Conservation (phyloP, 1,140 invertebrate species). For the Neodiprion fabricii region DNA sequence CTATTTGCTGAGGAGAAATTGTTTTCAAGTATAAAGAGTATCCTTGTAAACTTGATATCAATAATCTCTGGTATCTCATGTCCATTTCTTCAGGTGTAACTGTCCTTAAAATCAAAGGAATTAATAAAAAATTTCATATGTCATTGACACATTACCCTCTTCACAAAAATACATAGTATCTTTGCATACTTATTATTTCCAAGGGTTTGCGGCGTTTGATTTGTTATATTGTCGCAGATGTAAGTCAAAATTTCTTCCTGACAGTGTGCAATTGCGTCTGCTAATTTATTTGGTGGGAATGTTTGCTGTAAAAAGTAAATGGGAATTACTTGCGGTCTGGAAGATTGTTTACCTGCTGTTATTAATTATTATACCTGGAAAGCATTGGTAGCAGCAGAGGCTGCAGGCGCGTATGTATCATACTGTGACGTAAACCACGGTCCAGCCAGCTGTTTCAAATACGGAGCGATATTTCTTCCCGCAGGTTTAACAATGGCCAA, state of each 20-base stretch:
- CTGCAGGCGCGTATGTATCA: constrained; percentile 82
- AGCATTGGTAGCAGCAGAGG: constrained; percentile 73
- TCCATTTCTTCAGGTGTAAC: constrained; percentile 74
- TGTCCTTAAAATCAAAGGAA: constrained; percentile 48
- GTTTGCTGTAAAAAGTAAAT: constrained; percentile 61
- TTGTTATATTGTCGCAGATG: constrained; percentile 73
- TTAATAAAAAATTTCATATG: constrained; percentile 16
- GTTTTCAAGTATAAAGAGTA: constrained; percentile 69
- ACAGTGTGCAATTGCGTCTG: constrained; percentile 78
- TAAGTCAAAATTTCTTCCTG: constrained; percentile 78
- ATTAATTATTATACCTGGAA: constrained; percentile 63
- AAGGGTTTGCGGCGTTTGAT: constrained; percentile 71
- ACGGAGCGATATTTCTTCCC: constrained; percentile 76
- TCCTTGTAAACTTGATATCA: constrained; percentile 72
- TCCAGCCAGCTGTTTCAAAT: constrained; percentile 77
- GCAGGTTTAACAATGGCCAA: constrained; percentile 70
- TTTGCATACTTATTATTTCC: constrained; percentile 37
- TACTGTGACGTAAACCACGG: constrained; percentile 80
- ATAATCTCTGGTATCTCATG: constrained; percentile 72
- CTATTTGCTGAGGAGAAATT: constrained; percentile 59
- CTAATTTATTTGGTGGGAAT: constrained; percentile 74
- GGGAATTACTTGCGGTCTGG: constrained; percentile 1
- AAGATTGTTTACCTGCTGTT: constrained; percentile 6
- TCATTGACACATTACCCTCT: constrained; percentile 22
- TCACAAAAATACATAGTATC: constrained; percentile 30